Conservation (phyloP, 2,797 vertebrate species). For the Ceryle rudis region DNA sequence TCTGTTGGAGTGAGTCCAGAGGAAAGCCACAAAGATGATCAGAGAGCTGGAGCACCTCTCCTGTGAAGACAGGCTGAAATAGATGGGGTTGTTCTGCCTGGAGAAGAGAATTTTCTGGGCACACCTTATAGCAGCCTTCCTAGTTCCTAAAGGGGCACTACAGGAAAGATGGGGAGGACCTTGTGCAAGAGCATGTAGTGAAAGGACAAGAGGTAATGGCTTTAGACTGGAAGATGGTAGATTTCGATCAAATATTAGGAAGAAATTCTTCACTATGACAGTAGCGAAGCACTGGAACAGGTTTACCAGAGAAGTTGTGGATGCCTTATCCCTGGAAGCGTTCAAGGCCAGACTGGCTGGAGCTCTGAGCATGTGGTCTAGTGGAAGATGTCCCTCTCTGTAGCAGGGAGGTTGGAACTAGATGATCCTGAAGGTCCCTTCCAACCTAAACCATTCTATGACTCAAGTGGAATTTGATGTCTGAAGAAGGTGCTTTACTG, state of each 20-base stretch:
- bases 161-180: background rate
- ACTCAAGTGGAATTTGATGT: background rate
- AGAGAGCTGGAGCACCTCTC: background rate
- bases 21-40: background rate
- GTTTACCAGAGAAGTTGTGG: background rate
- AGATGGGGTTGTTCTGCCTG: background rate
- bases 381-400: background rate
- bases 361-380: background rate
- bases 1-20: background rate
- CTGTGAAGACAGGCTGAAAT: background rate
- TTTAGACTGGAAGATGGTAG: background rate
- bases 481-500: background rate
- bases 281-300: background rate
- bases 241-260: background rate
- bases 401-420: background rate
- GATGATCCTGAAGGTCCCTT: background rate
- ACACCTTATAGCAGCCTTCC: background rate
- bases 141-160: background rate
- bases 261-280: background rate
- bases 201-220: background rate
- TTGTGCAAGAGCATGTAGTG: background rate
- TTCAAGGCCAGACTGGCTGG: background rate
- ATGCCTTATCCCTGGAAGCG: background rate
- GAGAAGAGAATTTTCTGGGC: background rate
- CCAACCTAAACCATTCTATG: background rate